Percentiles rank a stretch among this genome's conserved stretches.
phyloP scores from a whole-genome alignment of 1,140 invertebrate genomes.

The Philopotamus ludificatus region DNA sequence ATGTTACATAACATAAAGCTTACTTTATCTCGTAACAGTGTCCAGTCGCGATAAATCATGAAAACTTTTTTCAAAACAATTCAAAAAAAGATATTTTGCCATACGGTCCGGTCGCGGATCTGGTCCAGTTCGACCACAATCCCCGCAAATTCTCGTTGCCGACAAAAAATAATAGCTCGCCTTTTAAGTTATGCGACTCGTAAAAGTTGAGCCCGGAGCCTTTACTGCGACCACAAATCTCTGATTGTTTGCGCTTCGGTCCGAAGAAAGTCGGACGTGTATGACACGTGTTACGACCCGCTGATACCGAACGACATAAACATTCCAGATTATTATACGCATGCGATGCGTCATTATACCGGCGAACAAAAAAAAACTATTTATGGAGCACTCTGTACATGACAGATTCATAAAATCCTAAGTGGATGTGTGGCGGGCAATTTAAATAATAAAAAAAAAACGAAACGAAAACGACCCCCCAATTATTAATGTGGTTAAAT shows the following conservation, averaged over 20 bases:
- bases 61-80: no score
- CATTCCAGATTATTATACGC: slow-evolving; percentile 4
- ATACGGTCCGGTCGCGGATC: no score
- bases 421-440: neutral
- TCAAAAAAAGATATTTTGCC: no score
- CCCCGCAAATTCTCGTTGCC: neutral
- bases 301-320: neutral
- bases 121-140: neutral
- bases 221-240: slow-evolving; percentile 37
- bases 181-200: slow-evolving; percentile 27
- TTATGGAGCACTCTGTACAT: neutral
- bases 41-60: no score
- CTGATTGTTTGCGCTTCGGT: slow-evolving; percentile 32
- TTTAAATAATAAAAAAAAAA: neutral
- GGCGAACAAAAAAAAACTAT: neutral
- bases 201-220: slow-evolving; percentile 32
- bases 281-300: neutral
- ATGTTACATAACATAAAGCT: no score
- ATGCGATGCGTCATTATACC: neutral
- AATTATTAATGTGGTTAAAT: slow-evolving; percentile 20
- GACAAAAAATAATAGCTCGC: neutral
- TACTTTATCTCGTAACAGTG: no score
- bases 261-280: neutral
- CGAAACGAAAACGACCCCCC: slow-evolving; percentile 7
- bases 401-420: neutral